A percentile compares a stretch with the other conserved stretches of the same genome.
These are phyloP conservation scores for Ispidina lecontei DNA, from an alignment of 2,797 vertebrate genomes.

Conservation along the genomic window DNA sequence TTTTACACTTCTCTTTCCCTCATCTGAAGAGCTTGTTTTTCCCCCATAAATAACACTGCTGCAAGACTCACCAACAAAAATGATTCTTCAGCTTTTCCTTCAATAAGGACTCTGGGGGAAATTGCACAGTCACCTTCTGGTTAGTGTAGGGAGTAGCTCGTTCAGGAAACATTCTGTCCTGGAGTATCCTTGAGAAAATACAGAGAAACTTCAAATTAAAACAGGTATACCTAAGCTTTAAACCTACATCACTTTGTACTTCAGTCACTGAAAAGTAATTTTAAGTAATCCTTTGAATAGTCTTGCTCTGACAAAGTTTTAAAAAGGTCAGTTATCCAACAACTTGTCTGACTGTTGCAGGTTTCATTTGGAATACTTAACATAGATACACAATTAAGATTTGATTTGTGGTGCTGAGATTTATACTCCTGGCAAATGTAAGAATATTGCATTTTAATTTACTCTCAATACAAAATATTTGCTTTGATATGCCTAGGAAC, in stretches of 20 bases:
- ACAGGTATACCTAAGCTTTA: neutral
- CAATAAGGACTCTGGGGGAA: neutral
- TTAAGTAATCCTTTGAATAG: constrained; percentile 14
- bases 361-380: constrained; percentile 13
- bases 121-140: constrained; percentile 34
- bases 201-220: constrained; percentile 37
- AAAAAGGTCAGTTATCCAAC: neutral
- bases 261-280: neutral
- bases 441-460: constrained; percentile 34
- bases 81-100: neutral
- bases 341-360: neutral
- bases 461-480: constrained; percentile 45
- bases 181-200: constrained; percentile 45
- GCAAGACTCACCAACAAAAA: neutral
- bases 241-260: neutral
- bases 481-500: constrained; percentile 59
- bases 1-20: neutral
- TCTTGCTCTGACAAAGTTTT: neutral
- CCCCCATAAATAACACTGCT: neutral
- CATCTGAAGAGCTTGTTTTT: neutral
- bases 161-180: constrained; percentile 4
- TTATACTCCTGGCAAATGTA: constrained; percentile 39
- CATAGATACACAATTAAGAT: neutral
- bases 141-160: constrained; percentile 44
- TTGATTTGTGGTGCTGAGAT: constrained; percentile 54